Evolutionary conservation across 2,888 invertebrate genomes (phyloP).

Genomic region (Halictus ligatus): DNA sequence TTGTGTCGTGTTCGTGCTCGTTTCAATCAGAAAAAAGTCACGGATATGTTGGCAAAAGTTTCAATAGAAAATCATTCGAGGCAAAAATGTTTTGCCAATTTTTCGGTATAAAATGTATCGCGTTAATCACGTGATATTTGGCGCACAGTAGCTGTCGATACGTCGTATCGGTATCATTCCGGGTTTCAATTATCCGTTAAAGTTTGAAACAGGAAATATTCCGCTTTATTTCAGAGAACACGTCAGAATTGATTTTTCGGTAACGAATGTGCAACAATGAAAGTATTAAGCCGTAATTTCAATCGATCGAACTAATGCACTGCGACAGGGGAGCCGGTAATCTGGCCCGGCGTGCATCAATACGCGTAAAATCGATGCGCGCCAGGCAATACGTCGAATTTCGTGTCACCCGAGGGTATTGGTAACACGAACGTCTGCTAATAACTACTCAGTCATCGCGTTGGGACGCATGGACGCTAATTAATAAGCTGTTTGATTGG

Average conservation of each 20-base stretch:
- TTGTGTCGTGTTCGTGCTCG: not conserved
- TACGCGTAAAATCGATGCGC: constrained; percentile 45
- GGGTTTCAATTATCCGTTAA: not conserved
- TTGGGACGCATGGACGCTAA: constrained; percentile 54
- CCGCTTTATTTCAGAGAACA: constrained; percentile 16
- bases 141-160: not conserved
- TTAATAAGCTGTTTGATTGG: constrained; percentile 69
- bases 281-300: constrained; percentile 45
- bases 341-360: constrained; percentile 41
- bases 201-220: not conserved
- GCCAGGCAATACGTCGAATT: constrained; percentile 36
- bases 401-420: constrained; percentile 53
- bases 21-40: not conserved
- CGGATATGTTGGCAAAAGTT: not conserved
- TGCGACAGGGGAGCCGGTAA: constrained; percentile 48
- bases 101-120: not conserved
- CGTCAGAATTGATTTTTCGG: not conserved
- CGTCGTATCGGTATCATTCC: not conserved
- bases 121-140: not conserved
- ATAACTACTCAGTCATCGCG: constrained; percentile 58
- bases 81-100: not conserved
- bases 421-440: constrained; percentile 57
- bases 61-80: not conserved
- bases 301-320: constrained; percentile 45
- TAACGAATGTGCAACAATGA: constrained; percentile 16